A percentile compares a stretch with the other conserved stretches of the same genome.
phyloP scores from a whole-genome alignment of 2,797 vertebrate species.

The Pangasius sanitwongsei region DNA sequence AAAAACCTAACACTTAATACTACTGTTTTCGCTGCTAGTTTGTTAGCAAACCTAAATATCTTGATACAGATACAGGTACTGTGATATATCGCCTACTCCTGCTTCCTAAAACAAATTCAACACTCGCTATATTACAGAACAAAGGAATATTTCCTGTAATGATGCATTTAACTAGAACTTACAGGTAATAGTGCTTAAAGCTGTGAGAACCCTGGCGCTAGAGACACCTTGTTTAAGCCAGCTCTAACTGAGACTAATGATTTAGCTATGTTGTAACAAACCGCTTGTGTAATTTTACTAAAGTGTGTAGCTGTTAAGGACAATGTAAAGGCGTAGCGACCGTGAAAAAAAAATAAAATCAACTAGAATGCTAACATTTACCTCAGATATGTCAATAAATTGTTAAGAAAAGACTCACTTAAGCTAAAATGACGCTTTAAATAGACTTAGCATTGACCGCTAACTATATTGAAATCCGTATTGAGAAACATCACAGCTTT shows the following conservation, averaged over 20 bases:
- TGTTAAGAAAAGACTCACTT: neutral
- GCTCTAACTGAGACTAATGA: neutral
- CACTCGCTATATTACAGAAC: too few species aligned
- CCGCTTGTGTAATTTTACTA: neutral
- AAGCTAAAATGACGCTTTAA: neutral
- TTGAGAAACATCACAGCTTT: neutral
- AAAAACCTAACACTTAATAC: too few species aligned
- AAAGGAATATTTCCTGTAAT: neutral
- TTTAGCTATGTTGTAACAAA: neutral
- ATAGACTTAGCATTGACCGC: neutral
- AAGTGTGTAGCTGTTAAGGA: neutral
- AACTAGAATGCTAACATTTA: neutral
- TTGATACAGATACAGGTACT: neutral
- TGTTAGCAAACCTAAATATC: neutral
- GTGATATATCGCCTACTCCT: neutral
- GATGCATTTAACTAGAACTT: neutral
- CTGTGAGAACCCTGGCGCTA: neutral
- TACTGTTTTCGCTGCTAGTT: neutral
- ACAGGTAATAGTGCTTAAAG: neutral
- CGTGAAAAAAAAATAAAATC: neutral
- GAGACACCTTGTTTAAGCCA: neutral
- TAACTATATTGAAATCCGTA: neutral
- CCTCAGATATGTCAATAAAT: neutral
- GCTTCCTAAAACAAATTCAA: neutral
- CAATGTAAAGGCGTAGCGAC: neutral